Percentiles rank a stretch among this genome's conserved stretches.
phyloP scores from a whole-genome alignment of 2,797 vertebrate genomes.

The Anguilla pacifica region DNA sequence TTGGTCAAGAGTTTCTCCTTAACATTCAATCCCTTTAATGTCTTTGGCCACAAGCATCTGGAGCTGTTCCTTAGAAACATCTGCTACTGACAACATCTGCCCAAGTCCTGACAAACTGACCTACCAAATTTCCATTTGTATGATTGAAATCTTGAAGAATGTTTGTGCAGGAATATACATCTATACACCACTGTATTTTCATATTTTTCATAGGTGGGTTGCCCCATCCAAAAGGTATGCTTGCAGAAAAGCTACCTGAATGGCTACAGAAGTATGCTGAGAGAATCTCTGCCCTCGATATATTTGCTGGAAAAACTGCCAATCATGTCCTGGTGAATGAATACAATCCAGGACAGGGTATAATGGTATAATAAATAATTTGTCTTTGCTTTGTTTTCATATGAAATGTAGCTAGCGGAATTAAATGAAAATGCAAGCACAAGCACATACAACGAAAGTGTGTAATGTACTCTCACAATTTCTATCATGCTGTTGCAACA shows the following conservation, averaged over 20 bases:
- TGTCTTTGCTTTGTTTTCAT: not conserved
- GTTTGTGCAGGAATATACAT: not conserved
- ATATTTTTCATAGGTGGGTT: conserved; percentile 71
- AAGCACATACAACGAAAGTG: not conserved
- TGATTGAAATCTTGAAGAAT: not conserved
- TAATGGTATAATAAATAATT: conserved; percentile 73
- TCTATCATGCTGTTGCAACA: not conserved
- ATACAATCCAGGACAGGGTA: conserved; percentile 84
- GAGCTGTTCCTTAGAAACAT: no score
- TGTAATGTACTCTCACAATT: not conserved
- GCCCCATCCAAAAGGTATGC: conserved; percentile 84
- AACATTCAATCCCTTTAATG: no score
- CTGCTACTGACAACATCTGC: not conserved
- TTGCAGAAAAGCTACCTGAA: conserved; percentile 79
- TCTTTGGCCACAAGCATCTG: no score
- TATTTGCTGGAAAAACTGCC: conserved; percentile 79
- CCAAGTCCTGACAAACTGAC: not conserved
- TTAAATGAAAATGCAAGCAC: not conserved
- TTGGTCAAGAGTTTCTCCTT: no score
- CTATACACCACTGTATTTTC: not conserved
- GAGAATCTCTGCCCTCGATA: conserved; percentile 78
- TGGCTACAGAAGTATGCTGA: conserved; percentile 81
- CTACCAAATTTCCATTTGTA: not conserved
- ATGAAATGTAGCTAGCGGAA: not conserved
- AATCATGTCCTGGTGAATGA: conserved; percentile 93